These are phyloP conservation scores for Hedychridium roseum DNA, from an alignment of 2,888 invertebrate genomes.

Conservation along the genomic window DNA sequence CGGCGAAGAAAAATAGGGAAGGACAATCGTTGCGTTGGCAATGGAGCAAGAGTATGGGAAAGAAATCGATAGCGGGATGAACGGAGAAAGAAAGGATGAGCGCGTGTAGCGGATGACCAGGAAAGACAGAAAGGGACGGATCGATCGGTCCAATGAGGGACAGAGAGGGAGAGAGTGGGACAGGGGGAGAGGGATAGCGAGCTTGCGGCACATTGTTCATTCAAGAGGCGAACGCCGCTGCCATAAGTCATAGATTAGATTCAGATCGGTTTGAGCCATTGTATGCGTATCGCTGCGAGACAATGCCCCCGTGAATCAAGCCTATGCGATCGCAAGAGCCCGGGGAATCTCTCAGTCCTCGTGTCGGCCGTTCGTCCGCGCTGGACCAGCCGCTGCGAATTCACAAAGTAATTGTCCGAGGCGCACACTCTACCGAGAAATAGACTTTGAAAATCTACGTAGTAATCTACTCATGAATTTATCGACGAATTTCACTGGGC, in stretches of 20 bases:
- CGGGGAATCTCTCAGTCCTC: constrained; percentile 35
- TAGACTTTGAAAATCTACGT: too few relatives aligned
- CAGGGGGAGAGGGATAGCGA: constrained; percentile 11
- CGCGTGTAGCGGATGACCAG: neutral
- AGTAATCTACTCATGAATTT: too few relatives aligned
- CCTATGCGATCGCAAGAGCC: constrained; percentile 31
- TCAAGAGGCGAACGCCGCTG: constrained; percentile 38
- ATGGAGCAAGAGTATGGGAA: constrained; percentile 4
- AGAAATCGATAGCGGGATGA: neutral
- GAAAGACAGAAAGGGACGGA: neutral
- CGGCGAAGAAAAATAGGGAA: neutral
- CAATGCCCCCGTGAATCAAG: constrained; percentile 49
- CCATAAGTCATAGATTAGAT: constrained; percentile 50
- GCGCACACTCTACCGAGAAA: too few relatives aligned
- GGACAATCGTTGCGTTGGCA: constrained; percentile 2
- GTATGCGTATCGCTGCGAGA: constrained; percentile 46
- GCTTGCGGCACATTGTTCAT: constrained; percentile 41
- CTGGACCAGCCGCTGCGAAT: constrained; percentile 3
- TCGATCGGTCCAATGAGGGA: constrained; percentile 19
- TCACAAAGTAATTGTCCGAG: constrained; percentile 35
- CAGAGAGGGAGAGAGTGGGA: constrained; percentile 18
- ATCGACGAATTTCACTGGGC: too few relatives aligned
- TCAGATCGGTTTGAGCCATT: constrained; percentile 48
- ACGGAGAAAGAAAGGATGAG: neutral
- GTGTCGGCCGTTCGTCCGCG: constrained; percentile 10